These are phyloP conservation scores for Grammomys dolichurus DNA, from an alignment of 2,113 vertebrate species.

Conservation along the genomic window DNA sequence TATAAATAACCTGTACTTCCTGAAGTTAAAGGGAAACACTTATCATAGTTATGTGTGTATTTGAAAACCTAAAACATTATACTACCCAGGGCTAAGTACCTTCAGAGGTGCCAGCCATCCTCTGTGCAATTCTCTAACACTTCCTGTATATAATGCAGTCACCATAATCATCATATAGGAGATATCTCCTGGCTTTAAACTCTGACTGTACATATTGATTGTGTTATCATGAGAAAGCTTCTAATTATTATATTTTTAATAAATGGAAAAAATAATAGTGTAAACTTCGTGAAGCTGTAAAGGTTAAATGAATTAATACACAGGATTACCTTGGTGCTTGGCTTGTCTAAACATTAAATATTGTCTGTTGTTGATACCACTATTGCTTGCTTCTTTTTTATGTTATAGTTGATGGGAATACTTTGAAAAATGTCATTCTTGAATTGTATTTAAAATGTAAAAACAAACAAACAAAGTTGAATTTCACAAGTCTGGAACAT, in stretches of 20 bases:
- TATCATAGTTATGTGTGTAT: not conserved
- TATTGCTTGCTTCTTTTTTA: not conserved
- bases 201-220: not conserved
- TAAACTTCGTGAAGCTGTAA: not conserved
- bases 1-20: not conserved
- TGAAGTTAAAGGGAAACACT: not conserved
- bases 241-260: conserved; percentile 25
- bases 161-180: not conserved
- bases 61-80: not conserved
- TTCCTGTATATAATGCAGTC: not conserved
- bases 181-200: not conserved
- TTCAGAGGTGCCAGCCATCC: not conserved
- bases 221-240: not conserved
- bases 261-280: not conserved
- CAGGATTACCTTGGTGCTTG: not conserved
- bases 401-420: conserved; percentile 32
- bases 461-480: not conserved
- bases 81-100: not conserved
- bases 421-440: conserved; percentile 48
- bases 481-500: conserved; percentile 23
- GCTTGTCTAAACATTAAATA: not conserved
- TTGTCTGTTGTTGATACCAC: conserved; percentile 1
- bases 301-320: not conserved
- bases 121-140: not conserved
- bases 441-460: conserved; percentile 53